Evolutionary conservation across 1,140 invertebrate genomes (phyloP), one percentile per base, ranked within the genome.

Genomic region (Meloidogyne chitwoodi): DNA sequence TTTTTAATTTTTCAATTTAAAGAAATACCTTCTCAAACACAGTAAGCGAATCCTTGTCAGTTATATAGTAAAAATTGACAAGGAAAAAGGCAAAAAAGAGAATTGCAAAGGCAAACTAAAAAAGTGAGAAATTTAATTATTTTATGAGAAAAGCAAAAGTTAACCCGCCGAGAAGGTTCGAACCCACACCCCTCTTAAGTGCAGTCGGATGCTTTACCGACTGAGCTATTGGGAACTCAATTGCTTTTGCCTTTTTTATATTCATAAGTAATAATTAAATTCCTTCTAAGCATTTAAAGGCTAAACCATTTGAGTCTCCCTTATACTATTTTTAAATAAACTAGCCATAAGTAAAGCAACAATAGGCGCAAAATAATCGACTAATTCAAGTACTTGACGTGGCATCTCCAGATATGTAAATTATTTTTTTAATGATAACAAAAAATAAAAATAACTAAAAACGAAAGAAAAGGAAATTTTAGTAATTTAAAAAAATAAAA

Each of bases 51-150:
- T 73, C 71, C 71, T 34, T 61, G 38, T 73, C 71, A 22, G 22
- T 73, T 29, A 73, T 61, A 24, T 73, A 73, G 56, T 63, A 73
- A 64, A 73, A 73, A 14, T 73, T 73, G 26, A 73, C 56, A 61
- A 73, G 56, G 56, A 73, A 73, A 11, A 73, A 73, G 14, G 71
- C 41, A 34, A 73, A 63, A 34, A 73, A 24, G 56, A 73, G 19
- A 34, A 73, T 63, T 24, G 44, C 71, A 11, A 73, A 14, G 10
- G 71, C 71, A 22, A 73, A 73, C 71, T 73, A 6, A 19, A 67
- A 8, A n/a, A 24, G 62, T 2, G 27, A 24, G 10, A 24, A 64
- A 64, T 64, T 24, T 24, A 29, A 24, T 10, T 3, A 64, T 64
- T 24, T 24, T n/a, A n/a, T n/a, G n/a, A n/a, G n/a, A n/a, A n/a